Conservation (phyloP, 1,140 invertebrate genomes). For the Drosophila ironensis region DNA sequence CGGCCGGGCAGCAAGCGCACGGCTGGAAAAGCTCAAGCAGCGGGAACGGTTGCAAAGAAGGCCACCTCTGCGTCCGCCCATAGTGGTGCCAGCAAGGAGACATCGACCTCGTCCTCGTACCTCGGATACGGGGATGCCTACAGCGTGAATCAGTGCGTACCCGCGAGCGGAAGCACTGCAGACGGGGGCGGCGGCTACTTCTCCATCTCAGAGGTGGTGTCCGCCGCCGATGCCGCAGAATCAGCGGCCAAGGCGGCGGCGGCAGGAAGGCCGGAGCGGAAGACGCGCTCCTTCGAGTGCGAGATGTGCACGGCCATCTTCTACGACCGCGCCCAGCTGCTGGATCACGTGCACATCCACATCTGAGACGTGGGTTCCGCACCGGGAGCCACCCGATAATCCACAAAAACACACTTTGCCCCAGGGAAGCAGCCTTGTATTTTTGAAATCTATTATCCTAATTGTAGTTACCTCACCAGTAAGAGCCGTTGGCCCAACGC, state of each 20-base stretch:
- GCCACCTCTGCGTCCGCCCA: neutral
- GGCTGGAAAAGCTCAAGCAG: constrained; percentile 1
- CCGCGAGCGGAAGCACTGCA: constrained; percentile 41
- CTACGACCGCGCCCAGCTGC: constrained; percentile 86
- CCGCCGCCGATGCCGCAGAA: constrained; percentile 65
- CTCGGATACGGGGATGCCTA: constrained; percentile 63
- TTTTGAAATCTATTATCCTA: constrained; percentile 48
- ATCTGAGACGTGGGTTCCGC: constrained; percentile 84
- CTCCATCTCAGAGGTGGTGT: constrained; percentile 73
- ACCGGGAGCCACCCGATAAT: constrained; percentile 2
- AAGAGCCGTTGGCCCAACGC: constrained; percentile 61
- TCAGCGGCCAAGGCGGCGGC: constrained; percentile 61
- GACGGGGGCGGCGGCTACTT: constrained; percentile 69
- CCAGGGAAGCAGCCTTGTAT: constrained; percentile 38
- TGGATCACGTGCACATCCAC: constrained; percentile 90
- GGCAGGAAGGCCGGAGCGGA: constrained; percentile 40
- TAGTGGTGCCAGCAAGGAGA: constrained; percentile 17
- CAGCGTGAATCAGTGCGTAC: constrained; percentile 35
- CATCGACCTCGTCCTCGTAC: constrained; percentile 48
- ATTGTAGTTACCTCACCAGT: constrained; percentile 33
- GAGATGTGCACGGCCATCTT: constrained; percentile 92
- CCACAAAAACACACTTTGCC: constrained; percentile 15
- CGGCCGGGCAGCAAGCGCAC: constrained; percentile 30
- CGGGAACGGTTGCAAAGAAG: constrained; percentile 39
- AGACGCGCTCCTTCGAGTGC: constrained; percentile 84